Base-by-base conservation (phyloP, 2,888 invertebrate genomes). In the Pasiphila rectangulata region DNA sequence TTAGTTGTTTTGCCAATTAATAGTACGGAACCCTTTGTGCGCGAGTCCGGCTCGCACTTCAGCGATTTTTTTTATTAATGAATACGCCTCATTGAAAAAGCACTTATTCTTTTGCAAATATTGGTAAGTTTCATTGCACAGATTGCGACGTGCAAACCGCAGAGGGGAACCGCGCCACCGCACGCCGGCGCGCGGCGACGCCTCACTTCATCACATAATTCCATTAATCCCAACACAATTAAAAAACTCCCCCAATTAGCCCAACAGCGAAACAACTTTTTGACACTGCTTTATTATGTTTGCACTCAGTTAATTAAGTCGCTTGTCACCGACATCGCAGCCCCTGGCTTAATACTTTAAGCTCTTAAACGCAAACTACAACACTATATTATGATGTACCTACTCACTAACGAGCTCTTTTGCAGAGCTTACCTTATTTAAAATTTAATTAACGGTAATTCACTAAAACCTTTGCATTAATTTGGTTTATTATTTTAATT, bases 321-420 rank as follows among this genome's bases (percentile, higher is more conserved):
- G 67, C 80, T 81, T 79, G 81, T 79, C 76, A 75, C 67, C 69
- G 64, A 62, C 75, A 68, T 70, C 72, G 71, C 75, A 74, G 78
- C 72, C 63, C 69, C 53, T 64, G 61, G 71, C 72, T 75, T 81
- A 77, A 76, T 80, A 75, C 76, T 75, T 80, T 78, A 79, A 82
- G 79, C 79, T 74, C 67, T 78, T 79, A 75, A 78, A 78, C 76
- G 68, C 69, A 74, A 79, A 80, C 78, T 80, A 77, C 73, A 72
- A 68, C 75, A 71, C 71, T 72, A 68, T 64, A 69, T 67, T 75
- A 70, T 67, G 69, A 71, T 69, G 72, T 75, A 75, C 76, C 74
- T n/a, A 53, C 52, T 69, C n/a, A 71, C 72, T 73, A 75, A 72
- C 72, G 68, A 74, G 70, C 70, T 74, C 72, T 76, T 74, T 73